Base-by-base conservation (phyloP, 2,797 vertebrate species). In the Netta rufina region DNA sequence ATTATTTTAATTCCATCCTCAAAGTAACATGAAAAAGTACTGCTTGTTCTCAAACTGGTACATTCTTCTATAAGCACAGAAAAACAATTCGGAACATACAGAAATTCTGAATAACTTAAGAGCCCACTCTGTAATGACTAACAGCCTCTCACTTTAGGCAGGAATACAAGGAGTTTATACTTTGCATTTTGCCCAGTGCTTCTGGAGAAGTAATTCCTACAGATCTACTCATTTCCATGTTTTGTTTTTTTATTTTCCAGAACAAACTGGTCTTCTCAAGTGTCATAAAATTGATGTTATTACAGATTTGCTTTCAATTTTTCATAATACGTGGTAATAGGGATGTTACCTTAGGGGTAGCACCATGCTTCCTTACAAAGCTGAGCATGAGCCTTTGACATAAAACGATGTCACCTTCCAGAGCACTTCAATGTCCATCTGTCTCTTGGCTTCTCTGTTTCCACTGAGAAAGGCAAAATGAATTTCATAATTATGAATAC, bases 111-210 rank as follows among this genome's bases (percentile, higher is more conserved):
- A 69, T 94, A 69, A 94, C 73, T 82, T 67, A 39, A 71, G 27
- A 72, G 22, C 89, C 81, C 78, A 61, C 81, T 94, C 86, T 80
- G 41, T 33, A 87, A 84, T 93, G 90, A 95, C 86, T 95, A 92
- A 93, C 45, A 87, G 67, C 72, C 58, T 87, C 57, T 84, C 74
- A 43, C 53, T 13, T 33, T 12, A 89, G 28, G 54, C 61, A 96
- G 76, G 71, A 67, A 62, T 57, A 60, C 17, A 8, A 25, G 15
- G 39, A 67, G 32, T 89, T 76, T 45, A 13, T 73, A 11, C 39
- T 67, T 67, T 39, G 13, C 6, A 1, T 66, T 80, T 85, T 70
- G 19, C n/a, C 36, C 43, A 39, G 15, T 70, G 51, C 49, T 91
- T 60, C 5, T 12, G 36, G 18, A 65, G 20, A 32, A 60, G 18